Base-by-base conservation (phyloP, 2,888 invertebrate genomes). In the Meiosimyza decipiens region DNA sequence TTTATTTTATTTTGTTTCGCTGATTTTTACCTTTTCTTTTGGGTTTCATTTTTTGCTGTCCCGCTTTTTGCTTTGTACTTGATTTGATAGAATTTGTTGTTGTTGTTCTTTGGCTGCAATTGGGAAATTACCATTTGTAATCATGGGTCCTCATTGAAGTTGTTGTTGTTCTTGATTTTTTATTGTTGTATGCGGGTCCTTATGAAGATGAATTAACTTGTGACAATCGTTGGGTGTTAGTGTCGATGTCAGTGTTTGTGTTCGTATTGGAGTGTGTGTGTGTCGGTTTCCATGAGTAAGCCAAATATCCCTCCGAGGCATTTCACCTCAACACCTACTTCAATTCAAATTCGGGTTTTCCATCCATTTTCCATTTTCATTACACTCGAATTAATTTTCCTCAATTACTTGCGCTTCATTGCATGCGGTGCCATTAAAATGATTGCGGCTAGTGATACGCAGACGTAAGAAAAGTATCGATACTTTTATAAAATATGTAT, bases 111-210 rank as follows among this genome's bases (percentile, higher is more conserved):
- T 40, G 63, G 9, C 63, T 64, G 51, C 64, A 64, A 22, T 51
- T 51, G 64, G 64, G 64, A 64, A 64, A 64, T 64, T 64, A 64
- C 15, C 22, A 64, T 64, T 64, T 50, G 64, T 64, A 64, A 64
- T 64, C 64, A 51, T 18, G 51, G 51, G 64, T 11, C 40, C 9
- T 40, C 40, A 40, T 40, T 40, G 40, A 7, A 40, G 40, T 40
- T 40, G 9, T 40, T 40, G 40, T 40, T 40, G 40, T 40, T 40
- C 9, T 40, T 40, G 40, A 9, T 40, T 40, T 40, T 40, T 40
- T 40, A 9, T 40, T 40, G 18, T 50, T 22, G 49, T 11, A 28
- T 51, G 22, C 51, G 22, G 64, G 51, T 50, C 51, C 51, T 64
- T 50, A 22, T 18, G 18, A 9, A 6, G 64, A 22, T 15, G 51